phyloP scores from a whole-genome alignment of 2,113 vertebrate species.

The Hypomesus transpacificus region DNA sequence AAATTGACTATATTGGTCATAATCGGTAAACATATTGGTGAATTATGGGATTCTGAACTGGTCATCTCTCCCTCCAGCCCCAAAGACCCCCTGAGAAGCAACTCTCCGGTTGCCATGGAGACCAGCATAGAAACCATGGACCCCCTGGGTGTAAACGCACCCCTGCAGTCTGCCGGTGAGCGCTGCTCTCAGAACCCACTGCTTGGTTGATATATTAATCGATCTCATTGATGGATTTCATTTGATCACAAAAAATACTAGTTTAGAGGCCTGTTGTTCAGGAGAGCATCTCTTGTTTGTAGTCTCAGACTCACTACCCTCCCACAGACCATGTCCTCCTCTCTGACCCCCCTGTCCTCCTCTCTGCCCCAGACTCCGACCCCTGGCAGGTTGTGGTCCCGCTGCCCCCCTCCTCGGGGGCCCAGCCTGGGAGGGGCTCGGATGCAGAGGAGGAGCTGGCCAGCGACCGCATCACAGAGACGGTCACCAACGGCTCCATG shows the following conservation, averaged over 20 bases:
- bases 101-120: slow-evolving; percentile 97
- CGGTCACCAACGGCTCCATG: slow-evolving; percentile 97
- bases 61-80: slow-evolving; percentile 70
- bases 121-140: slow-evolving; percentile 86
- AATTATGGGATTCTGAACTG: too few species aligned
- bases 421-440: slow-evolving; percentile 71
- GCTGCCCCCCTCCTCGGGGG: slow-evolving; percentile 31
- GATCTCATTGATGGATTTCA: not conserved
- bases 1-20: too few species aligned
- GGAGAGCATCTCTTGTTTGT: not conserved
- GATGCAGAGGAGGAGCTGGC: slow-evolving; percentile 79
- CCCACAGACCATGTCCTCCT: not conserved
- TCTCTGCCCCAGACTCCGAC: slow-evolving; percentile 52
- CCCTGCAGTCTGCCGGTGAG: slow-evolving; percentile 80
- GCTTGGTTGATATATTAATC: not conserved
- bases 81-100: slow-evolving; percentile 89
- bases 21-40: too few species aligned
- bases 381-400: slow-evolving; percentile 57
- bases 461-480: slow-evolving; percentile 95
- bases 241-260: too few species aligned
- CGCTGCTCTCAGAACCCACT: too few species aligned
- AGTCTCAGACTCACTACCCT: not conserved
- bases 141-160: slow-evolving; percentile 78
- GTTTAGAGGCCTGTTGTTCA: not conserved
- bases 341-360: not conserved